A percentile compares a stretch with the other conserved stretches of the same genome.
These are phyloP conservation scores for Octomys mimax DNA, from an alignment of 2,797 vertebrate genomes.

Conservation along the genomic window DNA sequence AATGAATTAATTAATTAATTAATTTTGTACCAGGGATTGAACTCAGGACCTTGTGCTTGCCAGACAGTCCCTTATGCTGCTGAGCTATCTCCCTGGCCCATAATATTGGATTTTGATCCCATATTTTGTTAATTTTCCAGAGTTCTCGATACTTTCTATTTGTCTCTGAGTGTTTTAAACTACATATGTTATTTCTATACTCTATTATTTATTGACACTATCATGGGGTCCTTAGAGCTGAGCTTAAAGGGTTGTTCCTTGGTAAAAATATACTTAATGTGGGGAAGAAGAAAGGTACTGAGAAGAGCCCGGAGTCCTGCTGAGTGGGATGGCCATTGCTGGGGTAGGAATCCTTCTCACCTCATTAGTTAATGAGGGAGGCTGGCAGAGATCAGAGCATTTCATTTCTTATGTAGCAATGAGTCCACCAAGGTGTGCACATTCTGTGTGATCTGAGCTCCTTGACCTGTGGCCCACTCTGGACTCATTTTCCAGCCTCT, in stretches of 20 bases:
- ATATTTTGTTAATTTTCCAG: conserved; percentile 34
- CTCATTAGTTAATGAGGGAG: background rate
- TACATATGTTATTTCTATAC: background rate
- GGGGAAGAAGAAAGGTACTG: background rate
- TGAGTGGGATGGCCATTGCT: background rate
- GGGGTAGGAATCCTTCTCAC: background rate
- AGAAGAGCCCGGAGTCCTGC: background rate
- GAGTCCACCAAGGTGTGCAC: background rate
- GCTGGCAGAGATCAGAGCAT: background rate
- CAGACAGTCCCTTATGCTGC: too few species aligned
- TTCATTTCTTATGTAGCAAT: background rate
- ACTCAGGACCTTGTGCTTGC: too few species aligned
- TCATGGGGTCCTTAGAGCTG: background rate
- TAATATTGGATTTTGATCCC: background rate
- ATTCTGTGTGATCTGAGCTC: background rate
- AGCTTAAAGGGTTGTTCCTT: background rate
- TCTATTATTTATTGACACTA: background rate
- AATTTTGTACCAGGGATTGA: too few species aligned
- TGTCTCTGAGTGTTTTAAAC: background rate
- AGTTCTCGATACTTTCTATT: background rate
- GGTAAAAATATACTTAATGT: background rate
- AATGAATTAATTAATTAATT: background rate
- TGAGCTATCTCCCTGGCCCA: too few species aligned
- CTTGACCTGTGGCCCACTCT: background rate
- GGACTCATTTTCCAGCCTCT: background rate